Evolutionary conservation across 2,113 vertebrate genomes (phyloP).

Genomic region (Albula glossodonta): DNA sequence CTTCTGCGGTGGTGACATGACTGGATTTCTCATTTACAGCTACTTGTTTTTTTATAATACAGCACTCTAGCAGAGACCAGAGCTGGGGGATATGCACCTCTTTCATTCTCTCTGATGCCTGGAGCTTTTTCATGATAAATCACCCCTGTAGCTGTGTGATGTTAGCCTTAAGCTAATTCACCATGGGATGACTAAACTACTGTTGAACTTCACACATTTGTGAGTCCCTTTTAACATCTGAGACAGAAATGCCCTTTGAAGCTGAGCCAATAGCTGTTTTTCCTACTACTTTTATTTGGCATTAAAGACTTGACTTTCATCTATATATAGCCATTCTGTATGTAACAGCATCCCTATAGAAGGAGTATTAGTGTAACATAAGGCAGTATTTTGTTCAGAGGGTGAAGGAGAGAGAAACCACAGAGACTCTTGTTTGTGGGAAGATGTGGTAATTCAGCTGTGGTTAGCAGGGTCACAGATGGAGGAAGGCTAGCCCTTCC

Average conservation of each 20-base stretch:
- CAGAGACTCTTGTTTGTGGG: too few species aligned
- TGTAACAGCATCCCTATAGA: background rate
- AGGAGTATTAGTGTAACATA: background rate
- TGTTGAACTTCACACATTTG: slow-evolving; percentile 45
- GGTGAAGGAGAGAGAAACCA: too few species aligned
- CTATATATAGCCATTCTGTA: background rate
- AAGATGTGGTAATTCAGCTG: too few species aligned
- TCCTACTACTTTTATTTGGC: slow-evolving; percentile 16
- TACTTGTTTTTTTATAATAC: background rate
- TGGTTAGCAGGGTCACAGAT: too few species aligned
- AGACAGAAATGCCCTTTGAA: background rate
- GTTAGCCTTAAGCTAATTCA: slow-evolving; percentile 44
- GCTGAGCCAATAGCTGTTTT: slow-evolving; percentile 9
- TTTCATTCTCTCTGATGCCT: slow-evolving; percentile 37
- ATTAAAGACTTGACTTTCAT: background rate
- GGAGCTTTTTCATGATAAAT: slow-evolving; percentile 41
- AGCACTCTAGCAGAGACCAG: slow-evolving; percentile 25
- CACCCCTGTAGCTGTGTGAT: slow-evolving; percentile 42
- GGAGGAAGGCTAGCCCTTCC: too few species aligned
- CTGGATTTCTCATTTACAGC: background rate
- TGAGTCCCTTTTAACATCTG: slow-evolving; percentile 41
- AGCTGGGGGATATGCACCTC: slow-evolving; percentile 5
- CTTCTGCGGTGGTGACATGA: slow-evolving; percentile 2
- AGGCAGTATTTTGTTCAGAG: too few species aligned
- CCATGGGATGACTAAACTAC: slow-evolving; percentile 26